Evolutionary conservation across 2,113 vertebrate species (phyloP).

Genomic region (Junco hyemalis): DNA sequence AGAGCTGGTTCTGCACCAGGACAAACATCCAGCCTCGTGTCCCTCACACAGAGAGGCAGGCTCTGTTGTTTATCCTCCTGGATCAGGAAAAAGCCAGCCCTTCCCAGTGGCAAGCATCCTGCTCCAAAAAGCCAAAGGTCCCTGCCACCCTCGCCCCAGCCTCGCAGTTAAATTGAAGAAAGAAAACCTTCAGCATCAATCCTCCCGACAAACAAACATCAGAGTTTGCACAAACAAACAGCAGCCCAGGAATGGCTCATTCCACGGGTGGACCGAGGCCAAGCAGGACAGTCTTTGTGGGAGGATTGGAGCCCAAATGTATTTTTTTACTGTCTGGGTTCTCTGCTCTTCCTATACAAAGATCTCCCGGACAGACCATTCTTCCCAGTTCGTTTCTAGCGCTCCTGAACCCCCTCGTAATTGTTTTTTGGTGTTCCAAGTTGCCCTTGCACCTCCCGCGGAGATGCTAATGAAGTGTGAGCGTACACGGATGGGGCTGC

Average conservation of each 20-base stretch:
- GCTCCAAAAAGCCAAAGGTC: background rate
- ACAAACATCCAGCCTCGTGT: background rate
- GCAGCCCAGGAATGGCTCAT: background rate
- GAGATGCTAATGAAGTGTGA: constrained; percentile 59
- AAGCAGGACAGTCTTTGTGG: background rate
- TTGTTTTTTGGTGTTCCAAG: constrained; percentile 22
- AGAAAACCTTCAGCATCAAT: background rate
- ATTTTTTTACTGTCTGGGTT: background rate
- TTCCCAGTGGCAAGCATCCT: background rate
- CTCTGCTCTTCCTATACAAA: background rate
- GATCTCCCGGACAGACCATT: background rate
- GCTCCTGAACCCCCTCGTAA: background rate
- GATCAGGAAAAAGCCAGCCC: background rate
- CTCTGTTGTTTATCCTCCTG: background rate
- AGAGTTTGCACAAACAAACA: background rate
- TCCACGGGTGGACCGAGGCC: background rate
- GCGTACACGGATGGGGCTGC: constrained; percentile 16
- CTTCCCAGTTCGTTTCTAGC: background rate
- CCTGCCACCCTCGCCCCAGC: background rate
- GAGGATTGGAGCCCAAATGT: background rate
- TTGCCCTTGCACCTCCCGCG: background rate
- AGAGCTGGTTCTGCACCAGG: background rate
- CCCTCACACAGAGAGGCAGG: background rate
- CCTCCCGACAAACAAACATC: background rate
- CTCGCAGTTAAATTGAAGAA: background rate